Conservation (phyloP, 2,888 invertebrate genomes). For the Lucinisca nassula region DNA sequence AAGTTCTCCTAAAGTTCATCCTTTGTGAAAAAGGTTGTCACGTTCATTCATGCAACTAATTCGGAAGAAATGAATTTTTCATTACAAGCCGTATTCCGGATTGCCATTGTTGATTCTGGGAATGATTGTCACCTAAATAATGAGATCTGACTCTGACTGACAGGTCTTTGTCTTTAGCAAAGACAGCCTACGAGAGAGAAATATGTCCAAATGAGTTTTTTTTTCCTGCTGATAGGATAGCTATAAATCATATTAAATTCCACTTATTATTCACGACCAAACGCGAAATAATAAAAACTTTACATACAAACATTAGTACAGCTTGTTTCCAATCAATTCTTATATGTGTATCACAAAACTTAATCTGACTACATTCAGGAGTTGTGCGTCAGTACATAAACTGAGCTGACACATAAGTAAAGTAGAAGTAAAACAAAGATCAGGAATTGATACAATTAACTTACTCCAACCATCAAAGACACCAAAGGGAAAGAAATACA, state of each 20-base stretch:
- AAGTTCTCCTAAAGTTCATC: neutral
- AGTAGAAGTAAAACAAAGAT: too few relatives aligned
- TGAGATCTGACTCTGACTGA: neutral
- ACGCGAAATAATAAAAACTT: too few relatives aligned
- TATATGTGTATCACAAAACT: too few relatives aligned
- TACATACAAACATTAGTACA: too few relatives aligned
- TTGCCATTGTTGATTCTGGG: neutral
- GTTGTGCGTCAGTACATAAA: too few relatives aligned
- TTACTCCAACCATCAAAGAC: too few relatives aligned
- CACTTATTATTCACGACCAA: neutral
- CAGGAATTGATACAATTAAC: too few relatives aligned
- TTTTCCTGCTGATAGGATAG: neutral
- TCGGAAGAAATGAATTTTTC: neutral
- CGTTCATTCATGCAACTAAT: neutral
- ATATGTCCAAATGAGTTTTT: neutral
- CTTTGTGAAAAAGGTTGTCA: neutral
- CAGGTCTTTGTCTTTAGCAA: neutral
- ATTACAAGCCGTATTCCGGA: neutral
- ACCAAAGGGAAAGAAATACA: too few relatives aligned
- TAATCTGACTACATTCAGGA: too few relatives aligned
- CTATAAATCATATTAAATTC: neutral
- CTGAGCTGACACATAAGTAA: too few relatives aligned
- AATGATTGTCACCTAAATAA: neutral
- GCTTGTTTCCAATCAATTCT: too few relatives aligned
- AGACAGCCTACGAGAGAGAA: neutral